Evolutionary conservation across 2,113 vertebrate genomes (phyloP).

Genomic region (Anser brachyrhynchus): DNA sequence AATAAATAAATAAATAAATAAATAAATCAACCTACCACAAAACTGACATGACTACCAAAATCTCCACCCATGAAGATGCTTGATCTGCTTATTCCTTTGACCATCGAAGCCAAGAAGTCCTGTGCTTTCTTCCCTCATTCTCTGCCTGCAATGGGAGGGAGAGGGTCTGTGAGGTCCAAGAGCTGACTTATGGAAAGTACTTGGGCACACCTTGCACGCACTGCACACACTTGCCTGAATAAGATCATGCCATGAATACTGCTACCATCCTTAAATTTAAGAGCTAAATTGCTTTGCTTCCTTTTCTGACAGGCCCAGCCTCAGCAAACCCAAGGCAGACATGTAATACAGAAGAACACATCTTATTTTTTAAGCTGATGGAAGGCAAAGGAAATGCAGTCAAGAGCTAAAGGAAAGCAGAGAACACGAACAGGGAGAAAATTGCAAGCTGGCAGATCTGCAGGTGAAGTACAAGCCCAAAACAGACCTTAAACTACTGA

Average conservation of each 20-base stretch:
- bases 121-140: background rate
- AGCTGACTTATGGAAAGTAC: background rate
- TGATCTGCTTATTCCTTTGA: background rate
- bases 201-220: background rate
- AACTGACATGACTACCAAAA: background rate
- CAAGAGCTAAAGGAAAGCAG: background rate
- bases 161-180: background rate
- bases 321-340: background rate
- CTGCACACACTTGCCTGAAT: background rate
- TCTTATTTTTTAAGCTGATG: background rate
- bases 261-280: background rate
- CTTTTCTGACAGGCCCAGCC: background rate
- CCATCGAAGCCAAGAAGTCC: background rate
- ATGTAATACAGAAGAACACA: accelerated
- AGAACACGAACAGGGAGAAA: background rate
- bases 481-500: slow-evolving; percentile 12
- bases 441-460: background rate
- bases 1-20: background rate
- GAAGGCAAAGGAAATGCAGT: background rate
- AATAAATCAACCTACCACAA: background rate
- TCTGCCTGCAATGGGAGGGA: background rate
- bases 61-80: background rate
- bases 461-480: background rate
- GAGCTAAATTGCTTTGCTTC: background rate
- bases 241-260: background rate